Evolutionary conservation across 1,140 invertebrate genomes (phyloP).

Genomic region (Drosophila aff.): DNA sequence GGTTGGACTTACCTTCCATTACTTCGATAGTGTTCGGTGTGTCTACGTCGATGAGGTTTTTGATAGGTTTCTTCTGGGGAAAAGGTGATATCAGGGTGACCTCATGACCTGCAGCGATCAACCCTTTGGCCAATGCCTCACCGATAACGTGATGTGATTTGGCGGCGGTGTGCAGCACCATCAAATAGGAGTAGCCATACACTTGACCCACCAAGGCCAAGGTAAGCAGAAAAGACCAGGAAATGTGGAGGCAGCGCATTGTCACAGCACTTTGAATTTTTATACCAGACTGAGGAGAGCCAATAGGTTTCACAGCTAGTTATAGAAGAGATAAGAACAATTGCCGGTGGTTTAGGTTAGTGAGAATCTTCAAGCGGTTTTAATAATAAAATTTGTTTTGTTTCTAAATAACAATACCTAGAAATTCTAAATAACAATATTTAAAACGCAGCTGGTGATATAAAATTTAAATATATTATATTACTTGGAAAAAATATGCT

Average conservation of each 20-base stretch:
- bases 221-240: not conserved
- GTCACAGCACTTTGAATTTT: not conserved
- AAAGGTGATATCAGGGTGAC: conserved; percentile 86
- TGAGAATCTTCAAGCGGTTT: not conserved
- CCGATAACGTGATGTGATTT: conserved; percentile 87
- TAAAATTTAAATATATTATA: not conserved
- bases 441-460: not conserved
- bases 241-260: conserved; percentile 9
- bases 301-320: not conserved
- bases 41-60: conserved; percentile 85
- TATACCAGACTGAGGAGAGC: not conserved
- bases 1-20: conserved; percentile 53
- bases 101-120: conserved; percentile 86
- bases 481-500: too few relatives aligned
- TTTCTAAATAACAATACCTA: too few relatives aligned
- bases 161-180: conserved; percentile 85
- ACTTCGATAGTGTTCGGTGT: conserved; percentile 21
- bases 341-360: not conserved
- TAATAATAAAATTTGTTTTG: too few relatives aligned
- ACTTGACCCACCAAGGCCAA: conserved; percentile 16
- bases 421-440: not conserved
- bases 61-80: conserved; percentile 83
- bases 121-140: conserved; percentile 85
- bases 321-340: conserved; percentile 25
- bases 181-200: conserved; percentile 68